Evolutionary conservation across 2,888 invertebrate species (phyloP), one percentile per base, ranked within the genome.

Genomic region (Hylaea fasciaria): DNA sequence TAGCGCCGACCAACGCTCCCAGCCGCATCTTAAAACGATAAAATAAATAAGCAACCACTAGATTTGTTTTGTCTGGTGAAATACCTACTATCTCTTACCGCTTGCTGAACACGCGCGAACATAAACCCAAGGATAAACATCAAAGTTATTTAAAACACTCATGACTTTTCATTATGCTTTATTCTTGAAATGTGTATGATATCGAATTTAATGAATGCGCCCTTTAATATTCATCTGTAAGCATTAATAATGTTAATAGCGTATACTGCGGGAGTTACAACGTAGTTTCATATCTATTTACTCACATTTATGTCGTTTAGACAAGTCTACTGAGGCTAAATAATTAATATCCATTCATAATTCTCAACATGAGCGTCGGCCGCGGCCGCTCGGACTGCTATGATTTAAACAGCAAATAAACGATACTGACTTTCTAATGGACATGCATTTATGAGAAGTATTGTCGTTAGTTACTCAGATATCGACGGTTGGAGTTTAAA

Each of bases 371-470:
- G 43, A 37, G 43, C 43, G 43, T 48, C 41, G 41, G 54, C 11
- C 45, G 44, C 39, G 50, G 14, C 65, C 68, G 58, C 67, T 68
- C 65, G 66, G 61, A 65, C 74, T 72, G 74, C 68, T 78, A 75
- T 81, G 75, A 82, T 83, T 79, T 81, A 82, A 77, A 68, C 71
- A 66, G 73, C 73, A 76, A 80, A 81, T 78, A 76, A 79, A 76
- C 73, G 70, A 80, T 74, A 72, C 73, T 61, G 66, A 68, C 75
- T 76, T 72, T 76, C 78, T 80, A 79, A 78, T 76, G 73, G 75
- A 80, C 75, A 72, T 73, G 71, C 77, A 79, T 77, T 75, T 78
- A 77, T 76, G 73, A 70, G 68, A 76, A 61, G 71, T 70, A 79
- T 80, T 76, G 78, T 72, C 77, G 76, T 82, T 78, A 76, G 69